Base-by-base conservation (phyloP, 1,140 invertebrate genomes). In the Eriosoma lanigerum region DNA sequence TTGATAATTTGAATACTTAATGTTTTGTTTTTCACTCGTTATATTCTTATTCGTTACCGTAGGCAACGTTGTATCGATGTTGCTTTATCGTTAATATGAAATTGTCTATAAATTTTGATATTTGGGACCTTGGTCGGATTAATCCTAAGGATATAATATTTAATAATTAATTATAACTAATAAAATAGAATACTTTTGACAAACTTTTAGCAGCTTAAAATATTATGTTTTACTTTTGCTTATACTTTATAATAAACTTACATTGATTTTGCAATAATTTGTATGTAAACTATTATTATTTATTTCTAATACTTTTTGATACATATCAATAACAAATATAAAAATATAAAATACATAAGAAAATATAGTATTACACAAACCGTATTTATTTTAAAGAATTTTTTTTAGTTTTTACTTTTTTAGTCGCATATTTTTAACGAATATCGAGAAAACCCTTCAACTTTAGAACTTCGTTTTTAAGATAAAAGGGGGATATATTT, bases 381-480 rank as follows among this genome's bases (percentile, higher is more conserved):
- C n/a, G n/a, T n/a, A n/a, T n/a, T n/a, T 3, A 50, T 70, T 50
- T 70, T 70, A 70, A 13, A 26, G 46, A 50, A 26, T 15, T 15
- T 24, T 50, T 50, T 26, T 50, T 50, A 70, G 12, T 48, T 58
- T 12, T 13, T 19, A 19, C 50, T 17, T 52, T 26, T 70, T 70
- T 70, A 50, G 46, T 50, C 19, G 66, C 24, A 24, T 50, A 26
- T 56, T 29, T 50, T 75, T 75, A 56, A 29, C 29, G 52, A 38
- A 21, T 46, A 44, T 60, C 54, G 73, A 60, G 38, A 56, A 76
- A 3, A 58, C 38, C 54, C 21, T 76, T 76, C 73, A 60, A 78
- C 72, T 76, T 21, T 58, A 0, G 1, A 58, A 38, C 24, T 72
- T 46, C 38, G n/a, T 70, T 50, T 72, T 72, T 52, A 29, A 4